Evolutionary conservation across 2,113 vertebrate species (phyloP), one percentile per base, ranked within the genome.

Genomic region (Columbina picui): DNA sequence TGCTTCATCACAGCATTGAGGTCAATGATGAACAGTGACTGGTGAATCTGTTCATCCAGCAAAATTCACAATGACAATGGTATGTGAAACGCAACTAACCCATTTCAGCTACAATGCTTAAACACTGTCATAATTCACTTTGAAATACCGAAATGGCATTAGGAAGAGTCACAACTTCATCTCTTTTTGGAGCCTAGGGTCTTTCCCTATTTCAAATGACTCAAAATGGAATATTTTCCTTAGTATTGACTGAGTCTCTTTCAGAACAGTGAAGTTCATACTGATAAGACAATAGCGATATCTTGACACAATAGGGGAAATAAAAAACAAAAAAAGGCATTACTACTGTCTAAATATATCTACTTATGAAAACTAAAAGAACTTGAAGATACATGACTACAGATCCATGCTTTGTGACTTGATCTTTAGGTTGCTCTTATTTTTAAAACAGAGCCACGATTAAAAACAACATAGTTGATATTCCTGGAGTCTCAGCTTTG

Each of bases 41-140:
- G 21, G 15, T 55, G 27, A 89, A 75, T 25, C 52, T 30, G 7
- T 60, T 70, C 12, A 30, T 14, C 19, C 2, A 1, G 29, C 9
- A 65, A 77, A 90, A 69, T 9, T 49, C 10, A 4, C 19, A 47
- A 34, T 27, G 43, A 43, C 36, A 32, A 52, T 3, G 7, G 23
- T 16, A 56, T 10, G 14, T 0, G 0, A 82, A 85, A 52, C 22
- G n/a, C 0, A 1, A 45, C 56, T 63, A 61, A 61, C 6, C 6
- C 32, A 53, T 47, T 86, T 49, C 67, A 92, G 30, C 32, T 57
- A 45, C 32, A 68, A 43, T 36, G n/a, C 39, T 80, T 50, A 84
- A 52, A 55, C 41, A 36, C 36, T 17, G 10, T 34, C 38, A 49
- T 26, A 9, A 14, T 57, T 29, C 34, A n/a, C 23, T 69, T 6